Evolutionary conservation across 2,113 vertebrate genomes (phyloP), one percentile per base, ranked within the genome.

Genomic region (Echinops telfairi): DNA sequence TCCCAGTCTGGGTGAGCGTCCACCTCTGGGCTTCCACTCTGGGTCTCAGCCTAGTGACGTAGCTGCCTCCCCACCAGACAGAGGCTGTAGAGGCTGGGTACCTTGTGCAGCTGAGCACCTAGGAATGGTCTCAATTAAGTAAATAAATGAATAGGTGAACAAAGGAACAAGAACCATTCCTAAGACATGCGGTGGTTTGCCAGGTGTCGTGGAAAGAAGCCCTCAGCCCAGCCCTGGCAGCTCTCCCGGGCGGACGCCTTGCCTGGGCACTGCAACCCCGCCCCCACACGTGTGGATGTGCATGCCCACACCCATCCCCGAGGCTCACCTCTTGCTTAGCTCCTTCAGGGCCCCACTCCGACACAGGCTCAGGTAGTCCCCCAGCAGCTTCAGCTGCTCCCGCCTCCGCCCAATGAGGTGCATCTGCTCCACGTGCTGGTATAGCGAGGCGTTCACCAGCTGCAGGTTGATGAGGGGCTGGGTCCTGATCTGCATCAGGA

Each of bases 401-500:
- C 99, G 97, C 95, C 98, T 98, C 43, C 17, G 92, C 29, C 96
- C 96, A 10, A 98, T 97, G 58, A 96, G 97, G 4, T 92, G 90
- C 99, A 99, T 99, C 83, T 90, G 97, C 75, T 99, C 98, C 1
- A 98, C 95, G 0, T 99, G 99, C 11, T 97, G 96, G 0, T 99
- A 98, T 79, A 99, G 97, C 11, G 98, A 98, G 0, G 98, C 97
- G 0, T 99, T 99, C 93, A 99, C 97, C 96, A 97, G 96, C 94
- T 99, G 98, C 96, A 99, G 95, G 97, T 99, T 98, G 36, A 99
- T 97, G 93, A 99, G 97, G 0, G 99, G 99, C 96, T 99, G 99
- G 40, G 98, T 97, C 6, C 94, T 96, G 58, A 99, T 98, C 94
- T 98, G 98, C 0, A 77, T 97, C 95, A 99, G 98, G 97, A 99